Conservation (phyloP, 2,888 invertebrate genomes). For the Pachymerium ferrugineum region DNA sequence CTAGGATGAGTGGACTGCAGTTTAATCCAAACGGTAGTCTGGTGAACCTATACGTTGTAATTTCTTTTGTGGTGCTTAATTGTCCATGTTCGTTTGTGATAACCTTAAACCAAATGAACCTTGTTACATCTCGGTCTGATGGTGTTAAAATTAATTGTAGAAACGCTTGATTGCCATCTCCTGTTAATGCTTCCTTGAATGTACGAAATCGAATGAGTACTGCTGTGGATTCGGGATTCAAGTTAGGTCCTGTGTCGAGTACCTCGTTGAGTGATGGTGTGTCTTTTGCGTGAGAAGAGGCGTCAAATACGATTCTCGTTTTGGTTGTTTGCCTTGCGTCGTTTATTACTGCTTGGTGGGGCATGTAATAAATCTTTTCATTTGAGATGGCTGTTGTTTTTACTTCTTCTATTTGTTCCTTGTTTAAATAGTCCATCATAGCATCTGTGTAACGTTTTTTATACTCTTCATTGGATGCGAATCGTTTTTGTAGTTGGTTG, state of each 20-base stretch:
- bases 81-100: neutral
- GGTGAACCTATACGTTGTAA: neutral
- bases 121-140: neutral
- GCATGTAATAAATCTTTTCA: neutral
- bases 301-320: neutral
- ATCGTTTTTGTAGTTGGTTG: neutral
- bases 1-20: neutral
- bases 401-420: neutral
- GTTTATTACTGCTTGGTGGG: neutral
- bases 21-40: neutral
- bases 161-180: neutral
- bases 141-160: neutral
- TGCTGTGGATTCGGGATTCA: neutral
- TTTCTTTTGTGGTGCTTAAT: neutral
- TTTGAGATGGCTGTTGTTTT: neutral
- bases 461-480: neutral
- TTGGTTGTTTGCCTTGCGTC: neutral
- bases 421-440: neutral
- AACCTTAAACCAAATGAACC: neutral
- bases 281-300: neutral
- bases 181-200: neutral
- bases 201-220: neutral
- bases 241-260: neutral
- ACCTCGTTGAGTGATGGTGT: neutral
- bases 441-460: neutral